A percentile compares a stretch with the other conserved stretches of the same genome.
Evolutionary conservation across 64 coral and sea anemone species (phyloP).

Genomic region (Anthopleura sola): DNA sequence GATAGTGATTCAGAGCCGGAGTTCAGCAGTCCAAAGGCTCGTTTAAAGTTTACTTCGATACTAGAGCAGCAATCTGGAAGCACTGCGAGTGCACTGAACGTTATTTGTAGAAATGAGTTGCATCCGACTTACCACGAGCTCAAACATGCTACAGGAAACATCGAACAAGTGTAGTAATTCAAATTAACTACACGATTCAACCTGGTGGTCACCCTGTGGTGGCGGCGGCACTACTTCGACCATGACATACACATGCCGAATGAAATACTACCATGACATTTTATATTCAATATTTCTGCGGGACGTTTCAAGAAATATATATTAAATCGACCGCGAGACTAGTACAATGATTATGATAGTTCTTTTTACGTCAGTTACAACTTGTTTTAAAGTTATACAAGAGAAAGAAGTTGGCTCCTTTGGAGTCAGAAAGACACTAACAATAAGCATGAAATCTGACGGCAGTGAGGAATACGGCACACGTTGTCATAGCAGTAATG

Average conservation of each 20-base stretch:
- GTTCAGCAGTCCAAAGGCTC: conserved; percentile 12
- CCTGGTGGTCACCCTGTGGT: too few species aligned
- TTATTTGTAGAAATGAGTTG: not conserved
- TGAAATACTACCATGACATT: too few species aligned
- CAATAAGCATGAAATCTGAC: not conserved
- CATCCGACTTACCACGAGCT: conserved; percentile 28
- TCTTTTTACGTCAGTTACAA: not conserved
- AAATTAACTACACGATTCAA: too few species aligned
- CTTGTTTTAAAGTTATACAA: not conserved
- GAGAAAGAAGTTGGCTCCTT: not conserved
- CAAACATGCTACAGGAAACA: not conserved
- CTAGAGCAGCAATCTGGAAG: conserved; percentile 14
- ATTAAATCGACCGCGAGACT: not conserved
- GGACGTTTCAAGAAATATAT: too few species aligned
- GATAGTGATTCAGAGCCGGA: conserved; percentile 15
- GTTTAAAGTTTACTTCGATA: conserved; percentile 22
- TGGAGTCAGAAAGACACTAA: not conserved
- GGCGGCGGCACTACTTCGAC: too few species aligned
- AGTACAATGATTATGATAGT: not conserved
- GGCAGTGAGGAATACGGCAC: too few species aligned
- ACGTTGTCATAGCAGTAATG: too few species aligned
- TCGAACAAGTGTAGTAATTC: not conserved
- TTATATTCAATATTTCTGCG: too few species aligned
- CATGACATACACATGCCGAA: too few species aligned
- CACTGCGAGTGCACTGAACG: conserved; percentile 6